Conservation (phyloP, 1,140 invertebrate species). For the Panulirus ornatus region DNA sequence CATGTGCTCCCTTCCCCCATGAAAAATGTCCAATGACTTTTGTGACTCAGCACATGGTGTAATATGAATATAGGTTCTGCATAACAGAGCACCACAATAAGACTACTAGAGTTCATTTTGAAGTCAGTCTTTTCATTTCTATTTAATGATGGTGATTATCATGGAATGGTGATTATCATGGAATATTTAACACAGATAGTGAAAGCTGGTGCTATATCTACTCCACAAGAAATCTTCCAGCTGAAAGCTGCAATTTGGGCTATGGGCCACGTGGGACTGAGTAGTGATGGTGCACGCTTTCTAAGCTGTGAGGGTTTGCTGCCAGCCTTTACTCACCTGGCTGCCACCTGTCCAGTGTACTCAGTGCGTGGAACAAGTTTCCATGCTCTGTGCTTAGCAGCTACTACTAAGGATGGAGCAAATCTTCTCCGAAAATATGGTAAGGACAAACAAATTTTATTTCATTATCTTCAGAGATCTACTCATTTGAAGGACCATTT, state of each 20-base stretch:
- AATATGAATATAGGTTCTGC: too few relatives aligned
- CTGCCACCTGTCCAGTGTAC: slow-evolving; percentile 88
- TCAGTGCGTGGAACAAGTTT: slow-evolving; percentile 93
- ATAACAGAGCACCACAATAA: too few relatives aligned
- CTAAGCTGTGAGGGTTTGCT: slow-evolving; percentile 83
- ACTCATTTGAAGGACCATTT: too few relatives aligned
- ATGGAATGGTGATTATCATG: background rate
- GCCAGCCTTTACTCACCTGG: slow-evolving; percentile 84
- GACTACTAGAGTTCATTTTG: too few relatives aligned
- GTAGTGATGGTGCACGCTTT: slow-evolving; percentile 85
- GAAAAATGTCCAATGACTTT: too few relatives aligned
- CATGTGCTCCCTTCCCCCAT: too few relatives aligned
- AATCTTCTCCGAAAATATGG: slow-evolving; percentile 78
- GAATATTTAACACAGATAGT: slow-evolving; percentile 57
- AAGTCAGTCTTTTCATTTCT: too few relatives aligned
- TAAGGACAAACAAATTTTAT: too few relatives aligned
- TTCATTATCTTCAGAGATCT: too few relatives aligned
- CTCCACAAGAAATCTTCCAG: slow-evolving; percentile 73
- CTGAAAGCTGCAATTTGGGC: slow-evolving; percentile 95
- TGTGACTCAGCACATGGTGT: too few relatives aligned
- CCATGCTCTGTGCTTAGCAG: slow-evolving; percentile 90
- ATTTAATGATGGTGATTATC: too few relatives aligned
- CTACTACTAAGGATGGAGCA: slow-evolving; percentile 88
- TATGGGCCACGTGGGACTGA: slow-evolving; percentile 89
- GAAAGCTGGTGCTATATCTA: slow-evolving; percentile 57